A percentile compares a stretch with the other conserved stretches of the same genome.
phyloP scores from a whole-genome alignment of 1,140 invertebrate species.

The Drosophila prosaltans region DNA sequence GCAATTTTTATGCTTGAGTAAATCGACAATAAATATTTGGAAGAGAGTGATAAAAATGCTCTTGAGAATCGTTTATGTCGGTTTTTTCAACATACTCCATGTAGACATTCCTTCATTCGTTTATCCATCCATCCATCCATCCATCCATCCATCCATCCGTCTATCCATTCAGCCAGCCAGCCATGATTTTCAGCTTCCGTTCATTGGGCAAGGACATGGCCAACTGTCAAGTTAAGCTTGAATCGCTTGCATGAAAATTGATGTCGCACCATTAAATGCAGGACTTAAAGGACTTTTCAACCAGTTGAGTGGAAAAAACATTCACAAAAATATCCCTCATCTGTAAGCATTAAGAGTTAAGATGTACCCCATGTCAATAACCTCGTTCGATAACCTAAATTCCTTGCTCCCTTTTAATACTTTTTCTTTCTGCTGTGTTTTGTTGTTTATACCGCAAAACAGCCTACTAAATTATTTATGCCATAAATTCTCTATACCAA shows the following conservation, averaged over 20 bases:
- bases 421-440: slow-evolving; percentile 38
- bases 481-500: slow-evolving; percentile 27
- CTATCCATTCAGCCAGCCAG: slow-evolving; percentile 12
- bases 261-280: slow-evolving; percentile 66
- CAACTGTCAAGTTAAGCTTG: slow-evolving; percentile 45
- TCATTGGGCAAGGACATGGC: slow-evolving; percentile 50
- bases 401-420: slow-evolving; percentile 4
- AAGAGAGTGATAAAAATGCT: slow-evolving; percentile 25
- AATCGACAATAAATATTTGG: slow-evolving; percentile 22
- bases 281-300: slow-evolving; percentile 46
- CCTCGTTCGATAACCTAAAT: slow-evolving; percentile 50
- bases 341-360: slow-evolving; percentile 27
- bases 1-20: slow-evolving; percentile 19
- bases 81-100: slow-evolving; percentile 9
- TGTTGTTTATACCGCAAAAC: slow-evolving; percentile 41
- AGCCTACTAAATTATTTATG: slow-evolving; percentile 67
- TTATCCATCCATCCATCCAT: neutral
- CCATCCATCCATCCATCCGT: neutral
- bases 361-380: slow-evolving; percentile 60
- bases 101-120: neutral
- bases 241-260: slow-evolving; percentile 52
- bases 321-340: neutral
- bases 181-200: slow-evolving; percentile 53
- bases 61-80: slow-evolving; percentile 38
- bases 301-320: neutral